Conservation (phyloP, 2,888 invertebrate genomes). For the Drosophila robusta region DNA sequence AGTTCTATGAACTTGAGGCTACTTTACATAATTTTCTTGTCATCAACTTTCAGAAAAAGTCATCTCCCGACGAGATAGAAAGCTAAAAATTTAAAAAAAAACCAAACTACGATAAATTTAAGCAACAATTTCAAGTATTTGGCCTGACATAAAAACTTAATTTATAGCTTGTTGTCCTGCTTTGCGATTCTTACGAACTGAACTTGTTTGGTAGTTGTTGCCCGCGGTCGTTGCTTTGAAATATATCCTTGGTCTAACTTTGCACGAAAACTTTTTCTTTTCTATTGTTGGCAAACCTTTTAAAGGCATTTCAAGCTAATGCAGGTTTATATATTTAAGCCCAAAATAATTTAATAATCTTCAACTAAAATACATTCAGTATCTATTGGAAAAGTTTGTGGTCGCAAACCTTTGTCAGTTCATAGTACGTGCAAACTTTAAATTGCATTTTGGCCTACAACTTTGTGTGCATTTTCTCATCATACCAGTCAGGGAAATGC, state of each 20-base stretch:
- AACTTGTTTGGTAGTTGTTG: not conserved
- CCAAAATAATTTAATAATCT: not conserved
- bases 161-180: slow-evolving; percentile 20
- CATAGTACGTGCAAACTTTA: not conserved
- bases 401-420: slow-evolving; percentile 11
- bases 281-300: slow-evolving; percentile 1
- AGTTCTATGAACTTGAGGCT: slow-evolving; percentile 61
- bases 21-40: slow-evolving; percentile 69
- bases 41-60: slow-evolving; percentile 48
- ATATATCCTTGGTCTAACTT: slow-evolving; percentile 10
- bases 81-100: not conserved
- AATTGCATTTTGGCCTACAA: slow-evolving; percentile 6
- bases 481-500: not conserved
- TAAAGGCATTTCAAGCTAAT: not conserved
- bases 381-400: slow-evolving; percentile 1
- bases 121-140: slow-evolving; percentile 12
- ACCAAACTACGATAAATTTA: slow-evolving; percentile 20
- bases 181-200: slow-evolving; percentile 10
- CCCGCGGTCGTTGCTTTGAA: not conserved
- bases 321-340: not conserved
- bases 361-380: not conserved
- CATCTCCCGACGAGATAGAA: slow-evolving; percentile 24
- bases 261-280: slow-evolving; percentile 12
- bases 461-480: slow-evolving; percentile 1
- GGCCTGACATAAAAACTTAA: slow-evolving; percentile 37